These are phyloP conservation scores for Cremastobaeus sp. DNA, from an alignment of 2,888 invertebrate genomes.

Conservation along the genomic window DNA sequence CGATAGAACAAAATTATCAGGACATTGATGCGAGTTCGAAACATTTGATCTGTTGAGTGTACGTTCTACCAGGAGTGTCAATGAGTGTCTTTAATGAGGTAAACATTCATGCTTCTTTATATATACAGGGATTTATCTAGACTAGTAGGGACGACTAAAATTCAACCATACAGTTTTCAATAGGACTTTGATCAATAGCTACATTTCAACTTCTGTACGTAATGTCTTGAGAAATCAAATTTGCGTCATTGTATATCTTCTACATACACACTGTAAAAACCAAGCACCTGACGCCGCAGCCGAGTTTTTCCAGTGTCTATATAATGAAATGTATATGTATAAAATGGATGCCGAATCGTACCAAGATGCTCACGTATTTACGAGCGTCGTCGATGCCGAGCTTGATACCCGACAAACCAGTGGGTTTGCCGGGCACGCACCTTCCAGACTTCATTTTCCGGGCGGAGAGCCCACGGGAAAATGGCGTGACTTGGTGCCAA, in stretches of 20 bases:
- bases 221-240: constrained; percentile 60
- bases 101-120: constrained; percentile 63
- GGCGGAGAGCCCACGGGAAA: no score
- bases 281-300: no score
- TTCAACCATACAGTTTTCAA: constrained; percentile 65
- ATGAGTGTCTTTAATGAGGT: constrained; percentile 58
- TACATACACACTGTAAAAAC: constrained; percentile 19
- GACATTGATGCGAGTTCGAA: constrained; percentile 42
- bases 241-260: constrained; percentile 56
- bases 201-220: constrained; percentile 62
- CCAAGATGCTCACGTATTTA: constrained; percentile 74
- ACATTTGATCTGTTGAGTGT: constrained; percentile 51
- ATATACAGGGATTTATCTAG: constrained; percentile 66
- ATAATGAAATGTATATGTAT: constrained; percentile 2
- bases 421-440: no score
- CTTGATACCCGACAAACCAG: constrained; percentile 22
- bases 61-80: constrained; percentile 53
- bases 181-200: constrained; percentile 62
- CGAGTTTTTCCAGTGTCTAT: no score
- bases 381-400: constrained; percentile 14
- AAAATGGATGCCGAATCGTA: constrained; percentile 66
- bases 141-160: constrained; percentile 65
- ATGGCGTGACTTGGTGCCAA: no score
- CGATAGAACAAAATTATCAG: constrained; percentile 33
- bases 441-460: no score